Evolutionary conservation across 2,888 invertebrate genomes (phyloP), one percentile per base, ranked within the genome.

Genomic region (Spilarctia lutea): DNA sequence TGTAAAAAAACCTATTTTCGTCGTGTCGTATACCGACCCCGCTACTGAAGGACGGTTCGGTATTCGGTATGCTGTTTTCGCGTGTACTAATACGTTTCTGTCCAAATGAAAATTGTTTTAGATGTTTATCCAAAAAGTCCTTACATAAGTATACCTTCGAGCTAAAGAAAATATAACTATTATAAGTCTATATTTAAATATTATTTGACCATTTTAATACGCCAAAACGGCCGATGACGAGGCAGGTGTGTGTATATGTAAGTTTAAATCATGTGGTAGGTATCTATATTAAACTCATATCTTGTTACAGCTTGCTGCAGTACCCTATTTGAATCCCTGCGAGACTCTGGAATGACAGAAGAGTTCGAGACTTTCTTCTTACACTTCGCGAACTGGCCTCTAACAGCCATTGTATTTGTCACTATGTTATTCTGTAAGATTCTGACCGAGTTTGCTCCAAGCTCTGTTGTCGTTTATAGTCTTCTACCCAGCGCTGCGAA

Each of bases 401-500:
- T 88, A 0, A 81, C 89, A 0, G 88, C 85, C 0, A 39, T 91
- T 39, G 88, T 88, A 0, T 83, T 93, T 8, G 72, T 91, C 16
- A 79, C 91, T 18, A 89, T 94, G 7, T 16, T 93, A 3, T 84
- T 91, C 75, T 91, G 91, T 85, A 94, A 94, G 81, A 48, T 88
- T 0, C 77, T 93, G 0, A 90, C 94, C 0, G 94, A 94, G 75
- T 91, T 92, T 68, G 92, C 91, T 0, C 84, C 89, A 11, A 91
- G 89, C 66, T 79, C 88, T 0, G 86, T 88, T 65, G 90, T 94
- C 3, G 89, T 86, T 0, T 88, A 86, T 35, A 81, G 84, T 10
- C 56, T 94, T 20, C 77, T 94, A 65, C 91, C 91, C 0, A 87
- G 83, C 71, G 79, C 94, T 39, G 93, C 92, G 68, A 91, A 81